A percentile compares a stretch with the other conserved stretches of the same genome.
Evolutionary conservation across 2,888 invertebrate species (phyloP).

Genomic region (Escarpia spicata): DNA sequence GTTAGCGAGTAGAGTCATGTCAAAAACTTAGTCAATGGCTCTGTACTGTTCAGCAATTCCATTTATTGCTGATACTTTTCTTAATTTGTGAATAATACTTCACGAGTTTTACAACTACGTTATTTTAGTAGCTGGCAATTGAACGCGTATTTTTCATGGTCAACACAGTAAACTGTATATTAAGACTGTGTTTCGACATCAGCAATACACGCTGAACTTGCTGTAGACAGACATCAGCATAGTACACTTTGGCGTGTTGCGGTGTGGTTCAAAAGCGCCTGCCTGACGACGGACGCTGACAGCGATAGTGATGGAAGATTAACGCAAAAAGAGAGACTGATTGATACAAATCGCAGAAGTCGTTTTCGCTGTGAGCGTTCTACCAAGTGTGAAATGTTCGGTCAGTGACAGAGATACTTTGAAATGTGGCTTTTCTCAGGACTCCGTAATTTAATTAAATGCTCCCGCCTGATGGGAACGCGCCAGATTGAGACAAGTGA

Average conservation of each 20-base stretch:
- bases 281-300: neutral
- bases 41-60: too few species aligned
- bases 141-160: too few species aligned
- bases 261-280: neutral
- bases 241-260: neutral
- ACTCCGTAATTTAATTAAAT: neutral
- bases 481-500: neutral
- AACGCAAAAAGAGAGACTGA: neutral
- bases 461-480: neutral
- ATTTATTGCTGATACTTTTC: too few species aligned
- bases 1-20: too few species aligned
- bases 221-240: neutral
- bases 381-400: neutral
- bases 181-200: too few species aligned
- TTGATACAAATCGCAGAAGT: conserved; percentile 16
- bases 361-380: neutral
- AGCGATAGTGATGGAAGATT: neutral
- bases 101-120: too few species aligned
- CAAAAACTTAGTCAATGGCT: too few species aligned
- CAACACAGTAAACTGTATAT: too few species aligned
- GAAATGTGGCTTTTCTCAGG: neutral
- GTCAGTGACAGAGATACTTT: neutral
- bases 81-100: too few species aligned
- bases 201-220: neutral
- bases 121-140: too few species aligned